Conservation (phyloP, 2,113 vertebrate genomes). For the Halichoerus grypus region DNA sequence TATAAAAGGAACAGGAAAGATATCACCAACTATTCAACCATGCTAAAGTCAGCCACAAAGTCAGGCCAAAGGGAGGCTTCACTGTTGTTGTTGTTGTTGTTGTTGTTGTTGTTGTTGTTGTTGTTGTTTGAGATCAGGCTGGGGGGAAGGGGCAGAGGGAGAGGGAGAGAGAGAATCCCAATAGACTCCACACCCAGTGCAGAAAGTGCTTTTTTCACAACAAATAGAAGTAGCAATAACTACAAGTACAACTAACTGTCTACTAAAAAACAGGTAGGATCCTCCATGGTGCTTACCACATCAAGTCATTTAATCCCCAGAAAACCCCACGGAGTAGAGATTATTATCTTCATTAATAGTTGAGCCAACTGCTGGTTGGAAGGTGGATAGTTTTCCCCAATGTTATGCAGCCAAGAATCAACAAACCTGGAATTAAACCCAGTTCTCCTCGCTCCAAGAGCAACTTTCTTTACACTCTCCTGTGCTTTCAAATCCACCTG, state of each 20-base stretch:
- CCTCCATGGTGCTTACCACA: not conserved
- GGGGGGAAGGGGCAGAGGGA: not conserved
- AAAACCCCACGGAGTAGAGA: not conserved
- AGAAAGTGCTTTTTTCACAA: not conserved
- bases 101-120: too few relatives aligned
- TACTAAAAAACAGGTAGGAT: not conserved
- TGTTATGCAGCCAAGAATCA: constrained; percentile 27
- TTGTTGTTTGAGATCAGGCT: not conserved
- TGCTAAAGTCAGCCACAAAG: not conserved
- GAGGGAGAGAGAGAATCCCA: not conserved
- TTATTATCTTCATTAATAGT: not conserved
- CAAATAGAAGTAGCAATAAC: not conserved
- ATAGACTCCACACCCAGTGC: not conserved
- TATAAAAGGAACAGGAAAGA: not conserved
- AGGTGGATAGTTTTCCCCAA: not conserved
- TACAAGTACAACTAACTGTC: not conserved
- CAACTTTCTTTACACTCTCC: not conserved
- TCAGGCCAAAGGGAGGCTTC: not conserved
- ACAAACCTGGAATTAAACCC: not conserved
- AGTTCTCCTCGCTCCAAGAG: not conserved
- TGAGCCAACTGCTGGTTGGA: not conserved
- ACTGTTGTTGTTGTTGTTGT: not conserved
- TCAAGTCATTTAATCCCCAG: not conserved
- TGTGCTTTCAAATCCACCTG: constrained; percentile 35
- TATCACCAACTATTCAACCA: not conserved